Evolutionary conservation across 2,113 vertebrate genomes (phyloP).

Genomic region (Sphaerodactylus townsendi): DNA sequence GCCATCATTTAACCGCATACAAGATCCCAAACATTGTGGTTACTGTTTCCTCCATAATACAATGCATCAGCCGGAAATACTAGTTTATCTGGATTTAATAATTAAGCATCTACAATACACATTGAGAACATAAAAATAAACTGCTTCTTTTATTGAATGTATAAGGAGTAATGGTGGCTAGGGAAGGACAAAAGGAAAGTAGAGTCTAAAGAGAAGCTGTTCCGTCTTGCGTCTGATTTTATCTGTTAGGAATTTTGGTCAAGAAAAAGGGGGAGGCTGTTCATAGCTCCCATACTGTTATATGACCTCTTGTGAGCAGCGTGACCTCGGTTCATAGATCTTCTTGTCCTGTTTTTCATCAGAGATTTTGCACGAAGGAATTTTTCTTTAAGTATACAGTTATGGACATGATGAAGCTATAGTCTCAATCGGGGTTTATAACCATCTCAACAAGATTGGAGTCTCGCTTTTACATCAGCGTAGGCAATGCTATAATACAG

Average conservation of each 20-base stretch:
- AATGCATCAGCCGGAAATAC: slow-evolving; percentile 17
- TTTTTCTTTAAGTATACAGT: neutral
- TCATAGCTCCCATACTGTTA: neutral
- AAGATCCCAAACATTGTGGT: neutral
- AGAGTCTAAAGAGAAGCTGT: neutral
- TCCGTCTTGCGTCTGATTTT: neutral
- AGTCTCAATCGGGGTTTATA: neutral
- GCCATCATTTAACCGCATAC: neutral
- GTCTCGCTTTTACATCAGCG: neutral
- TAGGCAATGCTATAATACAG: neutral
- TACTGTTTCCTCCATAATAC: neutral
- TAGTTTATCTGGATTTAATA: slow-evolving; percentile 16
- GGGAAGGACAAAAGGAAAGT: neutral
- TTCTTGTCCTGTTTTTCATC: neutral
- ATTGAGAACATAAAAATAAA: slow-evolving; percentile 12
- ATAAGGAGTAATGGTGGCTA: slow-evolving; percentile 9
- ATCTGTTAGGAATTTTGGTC: neutral
- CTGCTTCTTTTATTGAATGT: slow-evolving; percentile 18
- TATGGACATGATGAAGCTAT: neutral
- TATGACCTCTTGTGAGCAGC: neutral
- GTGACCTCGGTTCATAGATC: neutral
- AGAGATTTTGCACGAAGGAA: neutral
- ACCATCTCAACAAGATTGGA: neutral
- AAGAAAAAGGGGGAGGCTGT: neutral
- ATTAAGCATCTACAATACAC: slow-evolving; percentile 19